Base-by-base conservation (phyloP, 2,797 vertebrate genomes). In the Xenentodon cancila region DNA sequence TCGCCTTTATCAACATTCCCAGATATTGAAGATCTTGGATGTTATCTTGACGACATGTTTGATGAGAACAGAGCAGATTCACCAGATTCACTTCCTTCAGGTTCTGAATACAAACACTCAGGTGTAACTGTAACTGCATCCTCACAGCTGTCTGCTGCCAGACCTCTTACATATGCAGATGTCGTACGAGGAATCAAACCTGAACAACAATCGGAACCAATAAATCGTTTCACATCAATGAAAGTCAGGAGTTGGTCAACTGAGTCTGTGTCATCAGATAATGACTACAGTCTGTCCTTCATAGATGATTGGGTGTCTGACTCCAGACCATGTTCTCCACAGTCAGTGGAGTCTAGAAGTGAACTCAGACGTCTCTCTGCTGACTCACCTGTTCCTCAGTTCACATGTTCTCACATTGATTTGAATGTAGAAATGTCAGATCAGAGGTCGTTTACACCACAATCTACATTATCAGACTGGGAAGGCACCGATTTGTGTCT, bases 91-190 rank as follows among this genome's bases (percentile, higher is more conserved):
- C 18, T 19, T 18, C 22, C 57, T 81, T 18, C 50, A 20, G 9
- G 1, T 12, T 9, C 9, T 47, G 30, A 55, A 3, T 0, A 3
- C 5, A 27, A 50, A 37, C 4, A 2, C 0, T 18, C 47, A 7
- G 0, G 0, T 3, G 0, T 17, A 17, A 2, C n/a, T 25, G 2
- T 22, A 0, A 27, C 13, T 18, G 0, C 34, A 22, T 2, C 6
- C 0, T 5, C 19, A 11, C 0, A 34, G 1, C 0, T 25, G 0
- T 1, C 18, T 1, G 2, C 9, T 16, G 1, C 9, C 7, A 77
- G 13, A 59, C 0, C 42, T 49, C 5, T 73, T 5, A 59, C 71
- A 5, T 75, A 79, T 73, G 75, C 80, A 57, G 68, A 83, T 21
- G 50, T 75, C 19, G 60, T 53, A 19, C 18, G 19, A 53, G 51